Evolutionary conservation across 2,888 invertebrate species (phyloP), one percentile per base, ranked within the genome.

Genomic region (Acanthosepion esculentum): DNA sequence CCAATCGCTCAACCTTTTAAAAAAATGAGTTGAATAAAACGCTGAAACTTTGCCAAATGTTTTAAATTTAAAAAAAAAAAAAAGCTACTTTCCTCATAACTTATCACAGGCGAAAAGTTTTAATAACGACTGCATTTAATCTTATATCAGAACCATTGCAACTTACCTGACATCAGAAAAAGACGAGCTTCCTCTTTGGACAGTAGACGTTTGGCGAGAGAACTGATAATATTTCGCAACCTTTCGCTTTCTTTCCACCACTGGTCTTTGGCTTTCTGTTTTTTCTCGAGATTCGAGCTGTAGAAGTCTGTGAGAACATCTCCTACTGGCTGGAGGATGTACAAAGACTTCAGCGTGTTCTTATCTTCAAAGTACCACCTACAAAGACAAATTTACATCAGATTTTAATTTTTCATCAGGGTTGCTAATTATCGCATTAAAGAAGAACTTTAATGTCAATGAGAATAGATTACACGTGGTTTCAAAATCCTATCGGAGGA

Each of bases 281-380:
- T 95, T 94, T 95, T 95, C 2, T 96, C 96, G 0, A 50, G 92
- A 55, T 96, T 95, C 41, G 93, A 48, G 48, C 95, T 95, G 94
- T 12, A 41, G 92, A 95, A 96, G 91, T 95, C 96, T 23, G 96
- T 96, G 33, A 96, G 94, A 53, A 95, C 95, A 92, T 95, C 95
- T 91, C 96, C 96, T 92, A 96, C 96, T 94, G 96, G 95, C 91
- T 95, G 95, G 26, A 96, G 95, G 5, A 96, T 94, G 94, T 96
- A 96, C 26, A 95, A 94, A 10, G 96, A 95, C 18, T 96, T 96
- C 18, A 96, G 95, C 6, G 96, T 94, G 94, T 96, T 96, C 50
- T 96, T 95, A 94, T 96, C 96, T 93, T 95, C 95, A 26, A 94
- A 95, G 91, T 95, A 96, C 96, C 96, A 96, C 94, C 96, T 96